Conservation (phyloP, 2,888 invertebrate genomes). For the Andrena trimmerana region DNA sequence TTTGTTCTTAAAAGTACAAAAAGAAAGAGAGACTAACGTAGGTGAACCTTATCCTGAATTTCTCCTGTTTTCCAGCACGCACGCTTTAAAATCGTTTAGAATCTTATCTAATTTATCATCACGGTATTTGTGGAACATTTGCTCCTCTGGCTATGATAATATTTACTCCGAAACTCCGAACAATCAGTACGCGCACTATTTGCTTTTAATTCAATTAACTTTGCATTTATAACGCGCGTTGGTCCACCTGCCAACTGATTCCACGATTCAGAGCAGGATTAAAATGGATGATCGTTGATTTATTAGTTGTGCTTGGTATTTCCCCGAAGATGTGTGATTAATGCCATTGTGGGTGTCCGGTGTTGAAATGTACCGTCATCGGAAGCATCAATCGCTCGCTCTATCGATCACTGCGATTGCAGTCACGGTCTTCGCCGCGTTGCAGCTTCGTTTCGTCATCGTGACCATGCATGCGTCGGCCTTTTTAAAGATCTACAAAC, state of each 20-base stretch:
- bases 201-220: constrained; percentile 6
- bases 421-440: neutral
- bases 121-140: neutral
- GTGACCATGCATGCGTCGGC: constrained; percentile 18
- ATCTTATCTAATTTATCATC: neutral
- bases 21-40: too few relatives aligned
- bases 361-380: neutral
- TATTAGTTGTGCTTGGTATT: neutral
- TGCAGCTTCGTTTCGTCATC: constrained; percentile 28
- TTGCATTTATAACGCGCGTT: neutral
- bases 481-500: constrained; percentile 2
- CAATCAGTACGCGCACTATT: neutral
- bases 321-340: neutral
- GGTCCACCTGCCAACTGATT: neutral
- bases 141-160: neutral
- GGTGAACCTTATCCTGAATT: too few relatives aligned
- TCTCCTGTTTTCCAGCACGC: too few relatives aligned
- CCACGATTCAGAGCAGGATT: neutral
- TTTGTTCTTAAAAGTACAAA: too few relatives aligned
- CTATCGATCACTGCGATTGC: neutral
- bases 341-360: neutral
- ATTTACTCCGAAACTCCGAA: neutral
- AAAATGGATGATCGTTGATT: neutral
- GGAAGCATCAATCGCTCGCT: neutral
- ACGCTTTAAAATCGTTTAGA: neutral